A percentile compares a stretch with the other conserved stretches of the same genome.
Conservation (phyloP, 2,797 vertebrate species). For the Acipenser transmontanus region DNA sequence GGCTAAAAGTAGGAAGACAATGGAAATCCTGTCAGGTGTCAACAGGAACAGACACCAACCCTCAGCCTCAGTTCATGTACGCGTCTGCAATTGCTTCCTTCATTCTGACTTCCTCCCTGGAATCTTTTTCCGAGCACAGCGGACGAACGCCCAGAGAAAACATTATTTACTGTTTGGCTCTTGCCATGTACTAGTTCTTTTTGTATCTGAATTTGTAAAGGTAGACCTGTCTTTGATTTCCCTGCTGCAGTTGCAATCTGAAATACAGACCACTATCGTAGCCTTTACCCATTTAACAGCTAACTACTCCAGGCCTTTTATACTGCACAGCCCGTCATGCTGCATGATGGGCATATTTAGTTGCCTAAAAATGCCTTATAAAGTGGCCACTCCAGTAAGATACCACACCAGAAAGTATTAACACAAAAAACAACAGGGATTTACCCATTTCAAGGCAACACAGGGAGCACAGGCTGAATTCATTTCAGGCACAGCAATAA, state of each 20-base stretch:
- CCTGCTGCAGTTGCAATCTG: too few relatives aligned
- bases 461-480: too few relatives aligned
- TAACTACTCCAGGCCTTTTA: background rate
- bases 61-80: conserved; percentile 24
- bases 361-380: too few relatives aligned
- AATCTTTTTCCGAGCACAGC: conserved; percentile 36
- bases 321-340: background rate
- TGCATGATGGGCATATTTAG: background rate
- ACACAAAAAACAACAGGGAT: too few relatives aligned
- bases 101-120: conserved; percentile 29
- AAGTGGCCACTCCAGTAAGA: too few relatives aligned
- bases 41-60: conserved; percentile 28
- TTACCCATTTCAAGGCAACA: too few relatives aligned
- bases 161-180: conserved; percentile 50
- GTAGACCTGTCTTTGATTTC: background rate
- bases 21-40: conserved; percentile 17
- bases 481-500: too few relatives aligned
- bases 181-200: conserved; percentile 50
- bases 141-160: conserved; percentile 52
- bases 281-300: background rate
- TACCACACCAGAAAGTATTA: too few relatives aligned
- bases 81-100: conserved; percentile 25
- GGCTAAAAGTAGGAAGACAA: conserved; percentile 14
- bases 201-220: too few relatives aligned
- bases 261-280: background rate